Evolutionary conservation across 1,140 invertebrate genomes (phyloP), one percentile per base, ranked within the genome.

Genomic region (Steinernema khuongi): DNA sequence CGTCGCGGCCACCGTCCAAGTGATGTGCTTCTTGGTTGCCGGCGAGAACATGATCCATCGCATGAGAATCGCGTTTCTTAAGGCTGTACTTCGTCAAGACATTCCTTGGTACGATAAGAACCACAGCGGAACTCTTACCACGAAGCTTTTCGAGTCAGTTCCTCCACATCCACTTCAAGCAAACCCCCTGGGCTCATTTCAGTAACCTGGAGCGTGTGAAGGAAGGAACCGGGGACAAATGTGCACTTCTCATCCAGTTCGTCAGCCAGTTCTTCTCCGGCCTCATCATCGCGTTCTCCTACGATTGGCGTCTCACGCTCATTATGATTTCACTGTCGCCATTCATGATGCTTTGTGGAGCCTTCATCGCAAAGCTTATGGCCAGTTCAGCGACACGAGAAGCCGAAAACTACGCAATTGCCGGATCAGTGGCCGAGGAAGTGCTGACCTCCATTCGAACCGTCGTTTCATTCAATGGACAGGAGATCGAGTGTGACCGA

Each of bases 41-140:
- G 85, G 86, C 18, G 86, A 87, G 71, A 76, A 85, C 67, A 90
- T 93, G 87, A 90, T 91, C 28, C 88, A 89, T 66, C 88, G 90
- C 82, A 89, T 93, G 28, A 89, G 91, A 43, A 88, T 88, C 78
- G 86, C 88, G 76, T 93, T 92, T 82, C 86, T 93, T 19, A 86
- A 89, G 77, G 88, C 91, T 2, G 89, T 93, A 0, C 86, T 95
- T 1, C 88, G 91, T 18, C 93, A 94, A 86, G 92, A 95, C 79
- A 92, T 95, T 81, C 87, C 90, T 26, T 95, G 93, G 93, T 94
- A 92, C 85, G 93, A 95, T 83, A 90, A 90, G 1, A 90, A 92
- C 79, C 90, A 91, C 28, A 90, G 90, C n/a, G 91, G 92, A 80
- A 93, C 93, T 82, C 92, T 95, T 80, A 92, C 92, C 70, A 92